Percentiles rank a stretch among this genome's conserved stretches.
Conservation (phyloP, 2,797 vertebrate species). For the Ibycter americanus region DNA sequence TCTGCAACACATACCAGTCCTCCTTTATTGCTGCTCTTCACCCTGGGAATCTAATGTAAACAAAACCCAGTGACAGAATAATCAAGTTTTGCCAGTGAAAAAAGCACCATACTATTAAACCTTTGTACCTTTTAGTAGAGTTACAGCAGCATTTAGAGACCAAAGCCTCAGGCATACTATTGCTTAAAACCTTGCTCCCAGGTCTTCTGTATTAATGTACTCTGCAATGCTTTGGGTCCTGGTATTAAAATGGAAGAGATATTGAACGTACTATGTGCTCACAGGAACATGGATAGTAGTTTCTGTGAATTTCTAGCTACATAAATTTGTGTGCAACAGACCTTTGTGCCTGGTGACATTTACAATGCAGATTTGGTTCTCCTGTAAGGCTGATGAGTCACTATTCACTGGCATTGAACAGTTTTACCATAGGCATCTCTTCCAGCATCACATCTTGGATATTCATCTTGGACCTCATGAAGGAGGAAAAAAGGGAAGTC, state of each 20-base stretch:
- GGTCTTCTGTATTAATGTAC: neutral
- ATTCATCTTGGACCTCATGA: constrained; percentile 61
- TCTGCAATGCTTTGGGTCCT: neutral
- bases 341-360: neutral
- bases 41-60: constrained; percentile 24
- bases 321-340: neutral
- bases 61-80: neutral
- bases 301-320: neutral
- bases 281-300: neutral
- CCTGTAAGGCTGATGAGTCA: neutral
- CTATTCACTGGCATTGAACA: constrained; percentile 51
- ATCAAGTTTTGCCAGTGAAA: constrained; percentile 35
- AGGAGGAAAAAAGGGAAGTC: neutral
- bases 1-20: neutral
- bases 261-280: neutral
- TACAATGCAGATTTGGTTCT: neutral
- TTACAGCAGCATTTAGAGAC: constrained; percentile 6
- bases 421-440: constrained; percentile 74
- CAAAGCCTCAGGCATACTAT: neutral
- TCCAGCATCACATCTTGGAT: constrained; percentile 70
- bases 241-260: neutral
- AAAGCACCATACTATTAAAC: neutral
- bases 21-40: neutral
- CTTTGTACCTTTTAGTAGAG: neutral
- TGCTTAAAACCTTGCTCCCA: neutral